A percentile compares a stretch with the other conserved stretches of the same genome.
phyloP scores from a whole-genome alignment of 2,888 invertebrate species.

The Rotaria magnacalcarata region DNA sequence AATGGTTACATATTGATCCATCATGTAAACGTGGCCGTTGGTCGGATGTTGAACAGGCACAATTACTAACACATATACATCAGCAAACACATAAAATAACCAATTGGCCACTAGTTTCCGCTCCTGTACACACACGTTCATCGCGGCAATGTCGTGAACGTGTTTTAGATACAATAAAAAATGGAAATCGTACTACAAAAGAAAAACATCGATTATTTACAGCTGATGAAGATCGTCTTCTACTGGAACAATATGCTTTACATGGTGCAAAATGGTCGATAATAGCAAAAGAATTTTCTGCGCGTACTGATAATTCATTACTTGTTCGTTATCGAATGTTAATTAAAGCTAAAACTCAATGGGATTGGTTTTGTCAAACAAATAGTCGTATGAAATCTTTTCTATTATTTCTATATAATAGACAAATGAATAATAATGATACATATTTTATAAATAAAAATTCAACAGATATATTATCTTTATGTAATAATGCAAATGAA shows the following conservation, averaged over 20 bases:
- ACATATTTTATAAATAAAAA: not conserved
- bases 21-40: constrained; percentile 31
- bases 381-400: not conserved
- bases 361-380: not conserved
- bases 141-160: constrained; percentile 33
- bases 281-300: not conserved
- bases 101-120: constrained; percentile 26
- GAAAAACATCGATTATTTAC: not conserved
- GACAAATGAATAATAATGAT: not conserved
- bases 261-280: constrained; percentile 15
- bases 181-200: not conserved
- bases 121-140: constrained; percentile 10
- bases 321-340: constrained; percentile 32
- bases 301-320: constrained; percentile 22
- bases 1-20: constrained; percentile 35
- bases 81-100: not conserved
- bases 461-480: not conserved
- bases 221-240: constrained; percentile 11
- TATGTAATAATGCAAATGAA: not conserved
- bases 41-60: not conserved
- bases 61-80: constrained; percentile 19
- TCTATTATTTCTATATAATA: constrained; percentile 23
- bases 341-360: constrained; percentile 4
- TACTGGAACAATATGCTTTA: not conserved
- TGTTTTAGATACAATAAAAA: constrained; percentile 25